Evolutionary conservation across 2,797 vertebrate species (phyloP).

Genomic region (Amphiprion clarkii): DNA sequence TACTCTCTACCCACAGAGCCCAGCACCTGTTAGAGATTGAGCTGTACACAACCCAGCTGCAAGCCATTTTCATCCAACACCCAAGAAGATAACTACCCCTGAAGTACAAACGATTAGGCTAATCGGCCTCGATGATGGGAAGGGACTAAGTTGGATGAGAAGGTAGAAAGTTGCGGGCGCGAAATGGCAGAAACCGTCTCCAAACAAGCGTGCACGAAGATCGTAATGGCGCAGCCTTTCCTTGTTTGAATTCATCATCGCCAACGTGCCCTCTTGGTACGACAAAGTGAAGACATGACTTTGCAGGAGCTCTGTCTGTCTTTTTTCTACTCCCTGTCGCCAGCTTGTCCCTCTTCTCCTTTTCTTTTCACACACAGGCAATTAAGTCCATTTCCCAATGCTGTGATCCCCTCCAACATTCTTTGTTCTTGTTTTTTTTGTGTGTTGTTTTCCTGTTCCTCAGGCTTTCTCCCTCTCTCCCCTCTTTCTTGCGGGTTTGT

Average conservation of each 20-base stretch:
- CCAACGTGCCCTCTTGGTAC: conserved; percentile 46
- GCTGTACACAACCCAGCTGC: conserved; percentile 79
- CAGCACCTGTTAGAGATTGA: conserved; percentile 84
- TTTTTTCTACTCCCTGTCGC: conserved; percentile 52
- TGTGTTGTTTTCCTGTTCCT: conserved; percentile 66
- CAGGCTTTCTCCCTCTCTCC: conserved; percentile 43
- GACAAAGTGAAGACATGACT: conserved; percentile 66
- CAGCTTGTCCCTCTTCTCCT: conserved; percentile 72
- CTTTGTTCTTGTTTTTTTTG: conserved; percentile 67
- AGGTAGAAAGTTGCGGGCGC: conserved; percentile 52
- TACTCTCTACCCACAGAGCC: conserved; percentile 72
- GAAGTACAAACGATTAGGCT: conserved; percentile 70
- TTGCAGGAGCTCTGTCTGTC: conserved; percentile 41
- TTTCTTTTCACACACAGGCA: conserved; percentile 76
- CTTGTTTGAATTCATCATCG: conserved; percentile 60
- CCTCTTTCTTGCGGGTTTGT: conserved; percentile 68
- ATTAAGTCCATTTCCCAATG: conserved; percentile 77
- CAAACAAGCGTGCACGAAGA: conserved; percentile 24
- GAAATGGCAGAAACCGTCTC: conserved; percentile 26
- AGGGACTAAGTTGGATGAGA: conserved; percentile 55
- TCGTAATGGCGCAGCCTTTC: conserved; percentile 40
- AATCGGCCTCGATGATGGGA: conserved; percentile 77
- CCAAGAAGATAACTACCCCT: conserved; percentile 72
- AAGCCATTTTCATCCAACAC: conserved; percentile 79
- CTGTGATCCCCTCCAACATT: conserved; percentile 67